phyloP scores from a whole-genome alignment of 2,888 invertebrate species.

The Gryllus longicercus region DNA sequence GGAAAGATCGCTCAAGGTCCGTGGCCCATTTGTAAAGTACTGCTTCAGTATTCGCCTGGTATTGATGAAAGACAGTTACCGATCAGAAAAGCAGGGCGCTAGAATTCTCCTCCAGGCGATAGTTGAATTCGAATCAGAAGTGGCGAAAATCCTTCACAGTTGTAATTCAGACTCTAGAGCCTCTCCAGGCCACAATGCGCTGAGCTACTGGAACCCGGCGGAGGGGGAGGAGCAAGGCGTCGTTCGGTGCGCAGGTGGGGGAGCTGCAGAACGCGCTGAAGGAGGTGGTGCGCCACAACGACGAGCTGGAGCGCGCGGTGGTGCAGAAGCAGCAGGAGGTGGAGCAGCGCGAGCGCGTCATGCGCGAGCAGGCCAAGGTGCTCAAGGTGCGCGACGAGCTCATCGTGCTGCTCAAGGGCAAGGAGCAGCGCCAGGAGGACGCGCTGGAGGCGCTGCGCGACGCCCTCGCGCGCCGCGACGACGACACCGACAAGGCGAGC shows the following conservation, averaged over 20 bases:
- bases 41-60: too few relatives aligned
- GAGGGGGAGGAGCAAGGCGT: not conserved
- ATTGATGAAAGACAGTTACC: too few relatives aligned
- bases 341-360: conserved; percentile 57
- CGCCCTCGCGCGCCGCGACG: not conserved
- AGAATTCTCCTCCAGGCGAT: too few relatives aligned
- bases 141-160: too few relatives aligned
- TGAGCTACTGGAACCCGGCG: too few relatives aligned
- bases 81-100: too few relatives aligned
- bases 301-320: conserved; percentile 51
- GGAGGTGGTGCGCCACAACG: conserved; percentile 51
- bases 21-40: too few relatives aligned
- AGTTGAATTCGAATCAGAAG: too few relatives aligned
- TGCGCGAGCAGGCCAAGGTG: conserved; percentile 60
- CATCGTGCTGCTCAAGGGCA: conserved; percentile 49
- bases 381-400: conserved; percentile 61
- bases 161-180: too few relatives aligned
- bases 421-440: not conserved
- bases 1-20: too few relatives aligned
- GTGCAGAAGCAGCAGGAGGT: conserved; percentile 57
- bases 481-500: not conserved
- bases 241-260: conserved; percentile 48
- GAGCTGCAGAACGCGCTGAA: conserved; percentile 51
- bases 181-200: too few relatives aligned
- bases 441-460: not conserved